These are phyloP conservation scores for Mystacides longicornis DNA, from an alignment of 2,888 invertebrate species.

Conservation along the genomic window DNA sequence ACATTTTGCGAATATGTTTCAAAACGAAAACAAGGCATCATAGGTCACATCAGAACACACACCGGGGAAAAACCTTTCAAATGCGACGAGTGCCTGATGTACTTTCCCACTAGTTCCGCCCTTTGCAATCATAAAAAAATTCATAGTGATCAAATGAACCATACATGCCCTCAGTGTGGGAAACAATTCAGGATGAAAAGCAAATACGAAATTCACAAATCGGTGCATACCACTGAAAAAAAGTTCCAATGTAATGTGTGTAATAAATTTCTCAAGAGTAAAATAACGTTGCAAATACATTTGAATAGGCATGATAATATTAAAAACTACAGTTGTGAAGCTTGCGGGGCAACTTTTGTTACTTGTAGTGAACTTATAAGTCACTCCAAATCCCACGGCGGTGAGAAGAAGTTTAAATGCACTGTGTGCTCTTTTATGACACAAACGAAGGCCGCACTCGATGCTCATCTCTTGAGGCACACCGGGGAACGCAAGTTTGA, in stretches of 20 bases:
- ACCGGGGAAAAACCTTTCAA: conserved; percentile 40
- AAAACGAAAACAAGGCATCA: conserved; percentile 42
- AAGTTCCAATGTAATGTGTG: conserved; percentile 38
- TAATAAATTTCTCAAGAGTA: conserved; percentile 39
- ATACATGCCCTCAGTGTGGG: conserved; percentile 41
- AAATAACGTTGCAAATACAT: conserved; percentile 38
- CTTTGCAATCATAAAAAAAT: conserved; percentile 41
- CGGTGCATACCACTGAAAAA: conserved; percentile 37
- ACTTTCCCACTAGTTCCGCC: conserved; percentile 41
- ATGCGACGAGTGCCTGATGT: conserved; percentile 41
- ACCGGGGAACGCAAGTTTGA: conserved; percentile 40
- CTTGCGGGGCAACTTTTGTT: conserved; percentile 44
- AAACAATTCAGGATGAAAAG: conserved; percentile 46
- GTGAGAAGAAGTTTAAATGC: conserved; percentile 35
- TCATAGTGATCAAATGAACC: conserved; percentile 38
- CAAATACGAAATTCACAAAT: conserved; percentile 38
- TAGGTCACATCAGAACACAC: conserved; percentile 43
- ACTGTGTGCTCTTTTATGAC: conserved; percentile 40
- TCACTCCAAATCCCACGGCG: conserved; percentile 39
- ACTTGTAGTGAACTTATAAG: conserved; percentile 42
- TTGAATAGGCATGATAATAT: conserved; percentile 43
- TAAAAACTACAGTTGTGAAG: conserved; percentile 43
- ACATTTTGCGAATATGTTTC: conserved; percentile 40
- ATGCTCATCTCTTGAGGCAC: conserved; percentile 41
- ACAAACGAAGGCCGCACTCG: conserved; percentile 38